Conservation (phyloP, 2,888 invertebrate species). For the Oscheius sp. region DNA sequence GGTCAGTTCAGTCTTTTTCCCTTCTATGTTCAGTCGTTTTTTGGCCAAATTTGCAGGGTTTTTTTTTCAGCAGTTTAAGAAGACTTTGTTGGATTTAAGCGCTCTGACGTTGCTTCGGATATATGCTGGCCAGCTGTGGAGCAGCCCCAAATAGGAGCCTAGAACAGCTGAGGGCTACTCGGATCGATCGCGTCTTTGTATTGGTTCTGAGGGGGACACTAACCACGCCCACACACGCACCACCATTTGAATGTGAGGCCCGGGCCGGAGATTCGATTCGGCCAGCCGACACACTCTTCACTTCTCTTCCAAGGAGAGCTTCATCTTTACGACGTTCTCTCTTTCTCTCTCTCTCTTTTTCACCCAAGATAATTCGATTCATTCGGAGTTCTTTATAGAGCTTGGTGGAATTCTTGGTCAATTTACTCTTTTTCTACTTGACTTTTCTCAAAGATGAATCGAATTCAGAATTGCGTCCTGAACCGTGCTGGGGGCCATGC, state of each 20-base stretch:
- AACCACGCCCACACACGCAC: conserved; percentile 15
- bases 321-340: background rate
- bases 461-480: background rate
- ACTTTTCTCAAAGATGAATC: background rate
- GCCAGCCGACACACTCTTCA: conserved; percentile 12
- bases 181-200: conserved; percentile 13
- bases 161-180: conserved; percentile 26
- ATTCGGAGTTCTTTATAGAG: no score
- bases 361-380: background rate
- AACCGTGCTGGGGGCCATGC: background rate
- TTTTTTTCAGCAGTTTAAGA: no score
- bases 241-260: conserved; percentile 27
- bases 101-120: no score
- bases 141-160: no score
- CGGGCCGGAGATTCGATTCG: conserved; percentile 24
- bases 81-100: no score
- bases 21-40: background rate
- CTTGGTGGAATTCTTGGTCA: background rate
- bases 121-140: no score
- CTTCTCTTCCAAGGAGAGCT: background rate
- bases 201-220: background rate
- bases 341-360: background rate
- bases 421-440: background rate
- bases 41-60: no score
- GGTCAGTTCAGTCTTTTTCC: background rate